phyloP scores from a whole-genome alignment of 2,888 invertebrate genomes.

The Hydroisotoma schaefferi region DNA sequence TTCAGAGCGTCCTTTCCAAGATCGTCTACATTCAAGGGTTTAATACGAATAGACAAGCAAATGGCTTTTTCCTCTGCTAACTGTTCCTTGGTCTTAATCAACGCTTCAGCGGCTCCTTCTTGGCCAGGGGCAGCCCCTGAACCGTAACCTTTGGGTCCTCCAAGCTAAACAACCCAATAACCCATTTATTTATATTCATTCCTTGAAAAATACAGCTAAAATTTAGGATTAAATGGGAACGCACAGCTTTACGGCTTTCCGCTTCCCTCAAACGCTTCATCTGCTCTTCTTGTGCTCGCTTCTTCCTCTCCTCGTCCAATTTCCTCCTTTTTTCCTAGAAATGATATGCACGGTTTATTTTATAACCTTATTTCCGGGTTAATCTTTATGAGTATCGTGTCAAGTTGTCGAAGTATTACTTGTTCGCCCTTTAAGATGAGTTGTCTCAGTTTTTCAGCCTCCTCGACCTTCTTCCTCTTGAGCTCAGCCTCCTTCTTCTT shows the following conservation, averaged over 20 bases:
- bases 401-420: too few relatives aligned
- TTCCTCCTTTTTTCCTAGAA: slow-evolving; percentile 28
- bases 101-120: slow-evolving; percentile 33
- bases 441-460: slow-evolving; percentile 34
- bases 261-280: slow-evolving; percentile 29
- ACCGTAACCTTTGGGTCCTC: slow-evolving; percentile 28
- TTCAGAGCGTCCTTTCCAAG: slow-evolving; percentile 22
- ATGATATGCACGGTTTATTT: too few relatives aligned
- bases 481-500: slow-evolving; percentile 37
- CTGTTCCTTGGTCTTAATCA: slow-evolving; percentile 41
- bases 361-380: too few relatives aligned
- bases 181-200: background rate
- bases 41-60: slow-evolving; percentile 35
- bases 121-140: slow-evolving; percentile 16
- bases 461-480: slow-evolving; percentile 34
- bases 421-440: slow-evolving; percentile 32
- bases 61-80: slow-evolving; percentile 38
- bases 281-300: slow-evolving; percentile 33
- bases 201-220: background rate
- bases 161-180: slow-evolving; percentile 13
- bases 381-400: too few relatives aligned
- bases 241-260: slow-evolving; percentile 22
- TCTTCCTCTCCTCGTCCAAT: slow-evolving; percentile 34
- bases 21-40: slow-evolving; percentile 32
- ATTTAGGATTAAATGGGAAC: background rate